Conservation (phyloP, 2,888 invertebrate species). For the Ferdinandea cuprea region DNA sequence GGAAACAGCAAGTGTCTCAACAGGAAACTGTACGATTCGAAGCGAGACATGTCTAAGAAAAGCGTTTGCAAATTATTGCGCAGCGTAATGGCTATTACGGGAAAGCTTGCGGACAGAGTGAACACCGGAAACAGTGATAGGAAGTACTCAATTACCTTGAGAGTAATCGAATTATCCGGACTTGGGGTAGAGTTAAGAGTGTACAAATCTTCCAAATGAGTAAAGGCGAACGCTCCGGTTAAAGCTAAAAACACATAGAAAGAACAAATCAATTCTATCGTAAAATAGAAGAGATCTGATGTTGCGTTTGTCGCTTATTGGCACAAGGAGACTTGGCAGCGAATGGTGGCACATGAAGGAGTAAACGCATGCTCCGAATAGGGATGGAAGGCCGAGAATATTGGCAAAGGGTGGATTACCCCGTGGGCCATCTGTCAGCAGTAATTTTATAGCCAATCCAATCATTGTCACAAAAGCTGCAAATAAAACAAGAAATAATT, state of each 20-base stretch:
- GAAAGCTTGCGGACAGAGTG: slow-evolving; percentile 97
- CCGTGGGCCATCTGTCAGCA: slow-evolving; percentile 85
- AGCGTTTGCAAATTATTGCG: slow-evolving; percentile 94
- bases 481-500: slow-evolving; percentile 64
- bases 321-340: slow-evolving; percentile 94
- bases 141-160: slow-evolving; percentile 92
- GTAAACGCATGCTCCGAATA: slow-evolving; percentile 98
- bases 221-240: slow-evolving; percentile 94
- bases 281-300: slow-evolving; percentile 88
- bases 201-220: slow-evolving; percentile 93
- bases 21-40: slow-evolving; percentile 86
- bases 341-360: slow-evolving; percentile 99
- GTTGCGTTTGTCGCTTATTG: slow-evolving; percentile 91
- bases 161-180: slow-evolving; percentile 83
- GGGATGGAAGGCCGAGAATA: slow-evolving; percentile 90
- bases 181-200: slow-evolving; percentile 95
- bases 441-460: slow-evolving; percentile 87
- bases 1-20: slow-evolving; percentile 90
- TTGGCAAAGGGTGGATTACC: slow-evolving; percentile 89
- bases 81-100: slow-evolving; percentile 97
- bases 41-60: slow-evolving; percentile 86
- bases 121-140: slow-evolving; percentile 97
- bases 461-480: slow-evolving; percentile 95
- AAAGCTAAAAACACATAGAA: slow-evolving; percentile 96
- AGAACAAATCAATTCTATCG: slow-evolving; percentile 93